A percentile compares a stretch with the other conserved stretches of the same genome.
Conservation (phyloP, 2,797 vertebrate genomes). For the Merluccius polli region DNA sequence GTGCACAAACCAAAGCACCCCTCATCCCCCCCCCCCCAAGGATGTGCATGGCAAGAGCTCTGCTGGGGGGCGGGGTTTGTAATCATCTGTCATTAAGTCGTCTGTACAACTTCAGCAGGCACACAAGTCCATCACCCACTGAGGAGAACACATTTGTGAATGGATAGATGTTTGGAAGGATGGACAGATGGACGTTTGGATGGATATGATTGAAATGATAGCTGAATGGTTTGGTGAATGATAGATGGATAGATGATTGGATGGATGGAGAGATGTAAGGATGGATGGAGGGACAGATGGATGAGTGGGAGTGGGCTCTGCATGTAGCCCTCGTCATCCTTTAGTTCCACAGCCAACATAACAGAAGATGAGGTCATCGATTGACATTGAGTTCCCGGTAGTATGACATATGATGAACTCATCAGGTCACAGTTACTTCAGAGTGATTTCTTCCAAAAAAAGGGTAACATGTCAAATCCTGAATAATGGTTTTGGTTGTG, state of each 20-base stretch:
- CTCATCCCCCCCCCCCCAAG: constrained; percentile 13
- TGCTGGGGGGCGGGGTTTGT: too few relatives aligned
- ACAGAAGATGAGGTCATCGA: neutral
- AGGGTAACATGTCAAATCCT: neutral
- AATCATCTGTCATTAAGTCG: constrained; percentile 54
- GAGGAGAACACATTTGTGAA: constrained; percentile 30
- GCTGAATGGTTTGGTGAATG: constrained; percentile 1
- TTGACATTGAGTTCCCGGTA: neutral
- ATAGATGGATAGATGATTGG: neutral
- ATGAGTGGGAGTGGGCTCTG: neutral
- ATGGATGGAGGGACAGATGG: constrained; percentile 17
- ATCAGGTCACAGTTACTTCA: neutral
- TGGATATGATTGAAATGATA: neutral
- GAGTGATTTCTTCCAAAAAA: neutral
- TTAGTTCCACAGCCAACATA: neutral
- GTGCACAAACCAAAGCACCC: constrained; percentile 21
- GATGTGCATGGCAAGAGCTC: too few relatives aligned
- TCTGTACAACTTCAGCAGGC: constrained; percentile 30
- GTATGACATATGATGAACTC: neutral
- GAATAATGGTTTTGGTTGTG: neutral
- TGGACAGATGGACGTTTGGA: neutral
- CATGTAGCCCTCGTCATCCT: neutral
- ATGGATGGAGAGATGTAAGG: constrained; percentile 18
- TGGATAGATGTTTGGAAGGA: neutral
- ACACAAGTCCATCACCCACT: constrained; percentile 21